Percentiles rank a stretch among this genome's conserved stretches.
phyloP scores from a whole-genome alignment of 2,888 invertebrate genomes.

The Tuberolachnus salignus region DNA sequence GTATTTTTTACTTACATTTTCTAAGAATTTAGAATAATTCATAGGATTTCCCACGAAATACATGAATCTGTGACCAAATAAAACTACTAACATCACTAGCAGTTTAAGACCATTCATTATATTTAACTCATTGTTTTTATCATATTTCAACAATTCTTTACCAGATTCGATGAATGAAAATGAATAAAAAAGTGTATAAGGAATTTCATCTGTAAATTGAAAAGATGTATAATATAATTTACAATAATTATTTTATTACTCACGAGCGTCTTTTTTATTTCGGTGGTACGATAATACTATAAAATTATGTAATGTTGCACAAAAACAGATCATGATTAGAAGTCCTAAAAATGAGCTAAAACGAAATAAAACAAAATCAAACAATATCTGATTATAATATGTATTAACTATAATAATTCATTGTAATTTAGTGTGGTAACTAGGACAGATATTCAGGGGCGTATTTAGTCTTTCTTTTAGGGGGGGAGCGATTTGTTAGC shows the following conservation, averaged over 20 bases:
- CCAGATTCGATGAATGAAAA: constrained; percentile 20
- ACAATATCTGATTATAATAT: no score
- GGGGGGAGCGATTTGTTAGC: no score
- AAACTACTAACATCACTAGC: background rate
- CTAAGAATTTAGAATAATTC: background rate
- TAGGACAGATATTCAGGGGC: no score
- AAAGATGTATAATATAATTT: background rate
- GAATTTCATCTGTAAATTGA: constrained; percentile 8
- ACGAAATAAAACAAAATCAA: no score
- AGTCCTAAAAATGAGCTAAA: background rate
- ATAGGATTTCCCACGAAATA: background rate
- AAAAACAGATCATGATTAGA: background rate
- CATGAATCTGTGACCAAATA: constrained; percentile 38
- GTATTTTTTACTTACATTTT: constrained; percentile 24
- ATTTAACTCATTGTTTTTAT: constrained; percentile 37
- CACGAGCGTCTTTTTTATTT: background rate
- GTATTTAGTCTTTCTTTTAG: no score
- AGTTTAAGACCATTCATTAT: constrained; percentile 2
- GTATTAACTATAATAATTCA: no score
- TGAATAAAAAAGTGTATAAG: background rate
- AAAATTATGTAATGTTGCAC: background rate
- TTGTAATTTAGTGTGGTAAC: no score
- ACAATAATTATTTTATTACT: background rate
- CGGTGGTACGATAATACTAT: background rate
- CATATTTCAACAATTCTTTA: constrained; percentile 24